A percentile compares a stretch with the other conserved stretches of the same genome.
These are phyloP conservation scores for Lepisosteus osseus DNA, from an alignment of 2,113 vertebrate species.

Conservation along the genomic window DNA sequence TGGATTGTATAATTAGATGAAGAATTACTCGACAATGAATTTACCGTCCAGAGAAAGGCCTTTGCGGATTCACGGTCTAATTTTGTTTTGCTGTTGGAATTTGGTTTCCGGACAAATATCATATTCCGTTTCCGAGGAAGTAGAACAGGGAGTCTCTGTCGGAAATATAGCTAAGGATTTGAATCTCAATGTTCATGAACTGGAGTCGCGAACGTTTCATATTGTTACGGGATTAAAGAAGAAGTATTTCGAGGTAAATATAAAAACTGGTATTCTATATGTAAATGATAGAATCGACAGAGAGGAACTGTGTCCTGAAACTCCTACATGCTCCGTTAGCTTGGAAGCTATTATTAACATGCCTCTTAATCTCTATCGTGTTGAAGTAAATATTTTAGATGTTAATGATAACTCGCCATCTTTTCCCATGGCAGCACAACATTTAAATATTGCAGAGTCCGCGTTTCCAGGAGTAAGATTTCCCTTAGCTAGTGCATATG, in stretches of 20 bases:
- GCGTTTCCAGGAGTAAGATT: conserved; percentile 58
- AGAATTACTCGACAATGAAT: too few species aligned
- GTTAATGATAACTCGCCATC: conserved; percentile 65
- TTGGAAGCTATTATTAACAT: conserved; percentile 65
- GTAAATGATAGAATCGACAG: conserved; percentile 62
- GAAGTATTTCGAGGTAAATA: conserved; percentile 63
- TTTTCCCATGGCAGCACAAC: conserved; percentile 57
- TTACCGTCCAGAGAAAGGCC: too few species aligned
- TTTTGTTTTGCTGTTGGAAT: too few species aligned
- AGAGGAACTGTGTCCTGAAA: conserved; percentile 55
- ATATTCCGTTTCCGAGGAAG: conserved; percentile 63
- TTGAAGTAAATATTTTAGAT: conserved; percentile 62
- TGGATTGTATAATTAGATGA: too few species aligned
- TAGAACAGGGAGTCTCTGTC: conserved; percentile 46
- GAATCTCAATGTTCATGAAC: conserved; percentile 49
- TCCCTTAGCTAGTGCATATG: conserved; percentile 57
- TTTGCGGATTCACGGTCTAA: too few species aligned
- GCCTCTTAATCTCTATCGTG: conserved; percentile 61
- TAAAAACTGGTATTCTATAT: conserved; percentile 55
- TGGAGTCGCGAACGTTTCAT: conserved; percentile 62
- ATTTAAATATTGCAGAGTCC: conserved; percentile 61
- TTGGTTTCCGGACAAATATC: too few species aligned
- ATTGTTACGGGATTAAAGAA: conserved; percentile 57
- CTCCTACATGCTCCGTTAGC: conserved; percentile 54
- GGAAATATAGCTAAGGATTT: conserved; percentile 62